Percentiles rank a stretch among this genome's conserved stretches.
phyloP scores from a whole-genome alignment of 2,113 vertebrate genomes.

The Tympanuchus pallidicinctus region DNA sequence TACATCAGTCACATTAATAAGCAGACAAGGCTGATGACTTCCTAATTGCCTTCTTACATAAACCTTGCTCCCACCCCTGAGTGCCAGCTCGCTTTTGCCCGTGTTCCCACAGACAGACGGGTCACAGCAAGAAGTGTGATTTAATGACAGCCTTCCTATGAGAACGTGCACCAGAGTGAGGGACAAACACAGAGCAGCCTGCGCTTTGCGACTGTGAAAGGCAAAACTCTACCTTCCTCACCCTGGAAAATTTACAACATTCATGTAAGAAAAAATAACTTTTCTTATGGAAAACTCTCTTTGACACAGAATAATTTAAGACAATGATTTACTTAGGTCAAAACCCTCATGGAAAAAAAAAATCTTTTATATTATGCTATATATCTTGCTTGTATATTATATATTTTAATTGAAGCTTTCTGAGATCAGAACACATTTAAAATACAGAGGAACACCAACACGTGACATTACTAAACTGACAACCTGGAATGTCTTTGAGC shows the following conservation, averaged over 20 bases:
- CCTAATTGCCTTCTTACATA: neutral
- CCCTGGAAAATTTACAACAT: neutral
- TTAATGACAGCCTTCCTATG: neutral
- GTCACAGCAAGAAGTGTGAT: neutral
- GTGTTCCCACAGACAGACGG: neutral
- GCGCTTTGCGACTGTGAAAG: neutral
- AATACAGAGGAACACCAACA: neutral
- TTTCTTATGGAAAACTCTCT: neutral
- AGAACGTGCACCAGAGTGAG: neutral
- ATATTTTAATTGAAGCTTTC: neutral
- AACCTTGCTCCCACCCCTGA: neutral
- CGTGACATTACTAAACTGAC: neutral
- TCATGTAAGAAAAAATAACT: neutral
- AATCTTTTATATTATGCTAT: neutral
- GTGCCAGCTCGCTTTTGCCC: neutral
- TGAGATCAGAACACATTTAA: neutral
- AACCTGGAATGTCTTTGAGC: neutral
- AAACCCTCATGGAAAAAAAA: neutral
- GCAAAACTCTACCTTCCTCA: neutral
- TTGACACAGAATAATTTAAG: neutral
- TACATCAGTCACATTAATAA: neutral
- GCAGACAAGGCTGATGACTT: neutral
- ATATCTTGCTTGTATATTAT: neutral
- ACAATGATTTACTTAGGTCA: neutral
- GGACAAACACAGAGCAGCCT: neutral